These are phyloP conservation scores for Misgurnus mizolepis DNA, from an alignment of 2,113 vertebrate species.

Conservation along the genomic window DNA sequence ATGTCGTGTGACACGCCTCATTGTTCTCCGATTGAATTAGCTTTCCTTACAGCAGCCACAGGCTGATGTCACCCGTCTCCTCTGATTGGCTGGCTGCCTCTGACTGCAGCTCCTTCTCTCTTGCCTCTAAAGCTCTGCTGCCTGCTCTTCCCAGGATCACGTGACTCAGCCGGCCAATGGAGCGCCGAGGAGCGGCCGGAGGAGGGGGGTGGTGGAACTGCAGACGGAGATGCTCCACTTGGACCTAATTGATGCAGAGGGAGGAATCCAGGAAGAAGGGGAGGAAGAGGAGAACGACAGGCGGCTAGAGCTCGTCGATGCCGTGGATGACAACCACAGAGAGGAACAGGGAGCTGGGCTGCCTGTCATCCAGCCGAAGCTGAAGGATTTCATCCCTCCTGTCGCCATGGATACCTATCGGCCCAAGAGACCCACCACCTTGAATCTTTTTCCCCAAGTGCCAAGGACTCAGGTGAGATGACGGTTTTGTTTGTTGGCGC, in stretches of 20 bases:
- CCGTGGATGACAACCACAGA: conserved; percentile 62
- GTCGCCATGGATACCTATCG: conserved; percentile 87
- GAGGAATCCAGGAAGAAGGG: conserved; percentile 78
- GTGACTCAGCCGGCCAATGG: conserved; percentile 76
- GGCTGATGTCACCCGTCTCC: conserved; percentile 52
- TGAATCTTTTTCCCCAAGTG: conserved; percentile 94
- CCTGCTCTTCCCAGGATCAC: conserved; percentile 76
- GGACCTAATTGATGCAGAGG: conserved; percentile 87
- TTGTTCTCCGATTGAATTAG: conserved; percentile 57
- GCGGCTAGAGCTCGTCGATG: conserved; percentile 53
- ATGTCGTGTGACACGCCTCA: conserved; percentile 44
- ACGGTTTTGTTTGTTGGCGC: conserved; percentile 3
- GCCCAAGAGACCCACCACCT: conserved; percentile 92
- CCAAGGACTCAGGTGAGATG: conserved; percentile 88
- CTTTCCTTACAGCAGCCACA: conserved; percentile 50
- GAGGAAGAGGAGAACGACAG: conserved; percentile 59
- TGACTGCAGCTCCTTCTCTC: conserved; percentile 49
- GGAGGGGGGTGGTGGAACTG: conserved; percentile 75
- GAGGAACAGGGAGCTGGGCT: conserved; percentile 59
- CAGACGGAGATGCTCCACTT: conserved; percentile 86
- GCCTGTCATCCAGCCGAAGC: conserved; percentile 51
- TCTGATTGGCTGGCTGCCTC: conserved; percentile 45
- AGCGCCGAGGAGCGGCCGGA: conserved; percentile 65
- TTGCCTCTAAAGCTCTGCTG: conserved; percentile 48
- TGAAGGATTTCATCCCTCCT: conserved; percentile 57